Base-by-base conservation (phyloP, 2,888 invertebrate genomes). In the Steinernema carpocapsae region DNA sequence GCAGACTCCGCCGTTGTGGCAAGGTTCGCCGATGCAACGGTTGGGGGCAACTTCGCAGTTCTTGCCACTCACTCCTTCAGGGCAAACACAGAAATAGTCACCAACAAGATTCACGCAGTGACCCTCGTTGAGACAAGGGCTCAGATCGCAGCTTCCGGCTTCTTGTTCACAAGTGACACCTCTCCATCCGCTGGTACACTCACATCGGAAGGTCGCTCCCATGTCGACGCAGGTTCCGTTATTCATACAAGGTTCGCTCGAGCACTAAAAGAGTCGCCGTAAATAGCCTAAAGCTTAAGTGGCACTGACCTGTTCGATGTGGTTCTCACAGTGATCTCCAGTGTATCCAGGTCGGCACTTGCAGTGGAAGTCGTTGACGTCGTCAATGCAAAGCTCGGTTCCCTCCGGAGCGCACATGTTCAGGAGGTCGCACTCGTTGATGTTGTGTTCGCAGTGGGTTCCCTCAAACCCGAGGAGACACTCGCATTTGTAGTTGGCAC, bases 31-130 rank as follows among this genome's bases (percentile, higher is more conserved):
- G 76, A 94, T 93, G 88, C 94, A 94, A 79, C 96, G 92, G 89
- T 96, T 95, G 1, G 96, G 96, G 0, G 96, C 95, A 0, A 94
- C 94, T 89, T 96, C 95, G 88, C 97, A 97, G 88, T 95, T 93
- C 89, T 96, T 95, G 12, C 96, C 97, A 86, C 95, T 95, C 0
- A 95, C 96, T 83, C 96, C 86, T 24, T 84, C 84, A 4, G 86
- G 85, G 76, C 86, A 86, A 19, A 94, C 94, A 87, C 94, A 94
- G 92, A 94, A 93, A 88, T 91, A 94, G 87, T 94, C 94, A 12
- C 73, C 76, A 0, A 94, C 94, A 80, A 93, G 92, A 85, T 95
- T 94, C 26, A 93, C 89, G 85, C 97, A 97, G 4, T 93, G 93
- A 0, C 95, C 96, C 56, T 95, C 95, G 86, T 97, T 97, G 88